Percentiles rank a stretch among this genome's conserved stretches.
These are phyloP conservation scores for Acanthosepion pharaonis DNA, from an alignment of 2,888 invertebrate genomes.

Conservation along the genomic window DNA sequence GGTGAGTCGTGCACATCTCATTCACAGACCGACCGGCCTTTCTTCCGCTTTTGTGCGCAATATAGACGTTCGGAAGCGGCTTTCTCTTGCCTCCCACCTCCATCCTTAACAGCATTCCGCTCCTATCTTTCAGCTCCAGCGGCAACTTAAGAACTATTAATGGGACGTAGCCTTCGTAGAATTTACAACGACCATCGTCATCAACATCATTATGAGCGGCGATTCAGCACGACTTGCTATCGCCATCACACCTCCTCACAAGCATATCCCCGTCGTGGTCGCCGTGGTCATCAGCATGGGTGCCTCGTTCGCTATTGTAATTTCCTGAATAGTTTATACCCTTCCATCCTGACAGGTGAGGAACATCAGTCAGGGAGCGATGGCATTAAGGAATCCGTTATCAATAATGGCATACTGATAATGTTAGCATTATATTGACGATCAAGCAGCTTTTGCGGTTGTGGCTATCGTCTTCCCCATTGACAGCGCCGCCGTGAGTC, in stretches of 20 bases:
- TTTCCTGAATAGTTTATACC: background rate
- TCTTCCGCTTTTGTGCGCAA: constrained; percentile 14
- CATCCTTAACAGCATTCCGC: background rate
- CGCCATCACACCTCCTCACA: background rate
- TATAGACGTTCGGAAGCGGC: background rate
- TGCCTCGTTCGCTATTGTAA: background rate
- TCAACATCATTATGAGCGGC: background rate
- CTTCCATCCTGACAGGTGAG: background rate
- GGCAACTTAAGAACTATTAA: background rate
- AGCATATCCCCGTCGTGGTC: background rate
- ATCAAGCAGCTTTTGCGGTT: background rate
- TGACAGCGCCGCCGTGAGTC: background rate
- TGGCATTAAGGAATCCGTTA: background rate
- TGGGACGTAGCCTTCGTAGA: background rate
- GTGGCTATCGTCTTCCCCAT: background rate
- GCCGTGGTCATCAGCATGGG: background rate
- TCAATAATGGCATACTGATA: background rate
- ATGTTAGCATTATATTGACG: background rate
- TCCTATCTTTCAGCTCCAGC: background rate
- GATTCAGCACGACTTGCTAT: background rate
- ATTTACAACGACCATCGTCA: background rate
- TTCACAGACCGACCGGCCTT: background rate
- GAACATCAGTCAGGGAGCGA: background rate
- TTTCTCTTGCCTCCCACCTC: background rate
- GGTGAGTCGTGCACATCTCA: background rate